Conservation (phyloP, 2,888 invertebrate genomes). For the Cerastoderma edule region DNA sequence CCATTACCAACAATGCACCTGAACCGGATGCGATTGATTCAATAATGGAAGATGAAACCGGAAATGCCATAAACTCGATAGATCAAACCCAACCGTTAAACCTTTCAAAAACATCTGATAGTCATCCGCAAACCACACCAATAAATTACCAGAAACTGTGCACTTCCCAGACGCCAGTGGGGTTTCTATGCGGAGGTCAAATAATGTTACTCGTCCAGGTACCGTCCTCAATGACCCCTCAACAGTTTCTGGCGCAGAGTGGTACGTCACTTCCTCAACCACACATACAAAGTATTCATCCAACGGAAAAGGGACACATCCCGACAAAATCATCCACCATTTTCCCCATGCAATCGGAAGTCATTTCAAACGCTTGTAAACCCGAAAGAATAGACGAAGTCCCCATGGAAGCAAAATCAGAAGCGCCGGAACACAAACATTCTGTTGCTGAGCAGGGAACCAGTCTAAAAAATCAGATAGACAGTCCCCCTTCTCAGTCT, state of each 20-base stretch:
- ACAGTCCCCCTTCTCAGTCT: background rate
- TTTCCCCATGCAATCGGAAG: background rate
- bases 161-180: slow-evolving; percentile 26
- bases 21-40: slow-evolving; percentile 28
- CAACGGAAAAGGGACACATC: background rate
- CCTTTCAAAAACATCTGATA: background rate
- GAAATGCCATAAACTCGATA: background rate
- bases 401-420: background rate
- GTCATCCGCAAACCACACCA: background rate
- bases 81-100: background rate
- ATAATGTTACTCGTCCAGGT: slow-evolving; percentile 43
- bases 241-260: slow-evolving; percentile 10
- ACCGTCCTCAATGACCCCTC: slow-evolving; percentile 17
- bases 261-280: slow-evolving; percentile 10
- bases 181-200: slow-evolving; percentile 42
- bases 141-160: too few species aligned
- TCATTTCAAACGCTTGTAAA: background rate
- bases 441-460: background rate
- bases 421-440: too few species aligned
- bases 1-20: background rate
- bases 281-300: background rate
- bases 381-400: background rate
- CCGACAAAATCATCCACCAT: background rate
- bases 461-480: background rate
- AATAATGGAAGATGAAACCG: background rate